These are phyloP conservation scores for Odontesthes bonariensis DNA, from an alignment of 2,113 vertebrate species.

Conservation along the genomic window DNA sequence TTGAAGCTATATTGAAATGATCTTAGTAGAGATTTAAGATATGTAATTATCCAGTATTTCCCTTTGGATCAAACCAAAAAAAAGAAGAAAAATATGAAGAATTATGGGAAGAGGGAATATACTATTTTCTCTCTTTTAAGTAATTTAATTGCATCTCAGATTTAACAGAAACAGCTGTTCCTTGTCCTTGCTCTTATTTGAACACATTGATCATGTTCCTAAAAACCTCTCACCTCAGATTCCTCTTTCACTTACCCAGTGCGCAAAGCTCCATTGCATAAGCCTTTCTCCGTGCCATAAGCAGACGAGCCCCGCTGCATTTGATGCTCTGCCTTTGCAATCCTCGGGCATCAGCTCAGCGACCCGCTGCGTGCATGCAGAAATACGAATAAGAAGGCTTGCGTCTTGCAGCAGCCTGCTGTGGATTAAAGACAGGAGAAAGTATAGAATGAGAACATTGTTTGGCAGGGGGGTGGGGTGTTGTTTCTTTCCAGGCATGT, in stretches of 20 bases:
- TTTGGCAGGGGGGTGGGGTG: constrained; percentile 17
- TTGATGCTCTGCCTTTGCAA: constrained; percentile 45
- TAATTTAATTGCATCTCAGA: background rate
- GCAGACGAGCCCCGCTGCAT: constrained; percentile 44
- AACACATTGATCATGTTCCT: constrained; percentile 23
- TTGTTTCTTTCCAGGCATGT: constrained; percentile 55
- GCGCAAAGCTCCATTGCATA: constrained; percentile 40
- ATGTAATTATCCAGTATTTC: no score
- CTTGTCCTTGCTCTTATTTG: background rate
- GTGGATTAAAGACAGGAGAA: constrained; percentile 43
- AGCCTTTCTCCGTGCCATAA: constrained; percentile 26
- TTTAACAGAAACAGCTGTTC: background rate
- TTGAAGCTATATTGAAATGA: no score
- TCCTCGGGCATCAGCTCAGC: constrained; percentile 19
- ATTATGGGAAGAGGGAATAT: background rate
- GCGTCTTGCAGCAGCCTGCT: constrained; percentile 31
- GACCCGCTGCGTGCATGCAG: constrained; percentile 19
- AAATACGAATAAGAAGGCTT: constrained; percentile 26
- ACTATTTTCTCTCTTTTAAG: background rate
- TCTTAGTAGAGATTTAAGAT: no score
- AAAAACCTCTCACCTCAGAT: constrained; percentile 30
- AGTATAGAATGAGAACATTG: constrained; percentile 38
- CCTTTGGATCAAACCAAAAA: background rate
- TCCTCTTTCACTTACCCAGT: constrained; percentile 41
- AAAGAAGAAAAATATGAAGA: background rate